phyloP scores from a whole-genome alignment of 2,797 vertebrate species.

The Apodemus agrarius region DNA sequence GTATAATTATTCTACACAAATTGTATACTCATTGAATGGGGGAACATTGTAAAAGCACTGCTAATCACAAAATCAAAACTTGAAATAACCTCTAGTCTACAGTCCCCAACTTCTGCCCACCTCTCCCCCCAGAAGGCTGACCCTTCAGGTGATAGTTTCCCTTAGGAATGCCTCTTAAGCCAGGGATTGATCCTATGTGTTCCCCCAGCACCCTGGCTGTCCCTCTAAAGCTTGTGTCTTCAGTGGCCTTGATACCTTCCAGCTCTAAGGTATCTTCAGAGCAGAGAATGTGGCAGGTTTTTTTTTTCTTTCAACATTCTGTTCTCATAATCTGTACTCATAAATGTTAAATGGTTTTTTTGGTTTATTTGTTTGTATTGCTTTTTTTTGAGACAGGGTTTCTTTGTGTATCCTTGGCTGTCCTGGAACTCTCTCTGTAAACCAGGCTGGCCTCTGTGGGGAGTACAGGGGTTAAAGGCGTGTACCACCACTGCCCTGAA shows the following conservation, averaged over 20 bases:
- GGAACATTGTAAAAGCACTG: background rate
- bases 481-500: background rate
- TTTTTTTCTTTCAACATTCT: conserved; percentile 17
- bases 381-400: background rate
- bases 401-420: background rate
- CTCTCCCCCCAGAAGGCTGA: background rate
- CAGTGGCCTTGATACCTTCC: background rate
- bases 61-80: conserved; percentile 8
- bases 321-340: conserved; percentile 15
- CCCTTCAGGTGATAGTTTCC: background rate
- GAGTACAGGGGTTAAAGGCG: background rate
- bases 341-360: background rate
- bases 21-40: background rate
- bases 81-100: conserved; percentile 11
- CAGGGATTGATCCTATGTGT: background rate
- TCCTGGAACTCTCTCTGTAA: background rate
- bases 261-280: background rate
- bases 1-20: background rate
- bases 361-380: too few relatives aligned
- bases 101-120: background rate
- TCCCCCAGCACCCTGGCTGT: background rate
- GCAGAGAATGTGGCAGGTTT: background rate
- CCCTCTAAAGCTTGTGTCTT: background rate
- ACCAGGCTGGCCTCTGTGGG: background rate
- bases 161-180: background rate